Conservation (phyloP, 2,888 invertebrate genomes). For the Rapana venosa region DNA sequence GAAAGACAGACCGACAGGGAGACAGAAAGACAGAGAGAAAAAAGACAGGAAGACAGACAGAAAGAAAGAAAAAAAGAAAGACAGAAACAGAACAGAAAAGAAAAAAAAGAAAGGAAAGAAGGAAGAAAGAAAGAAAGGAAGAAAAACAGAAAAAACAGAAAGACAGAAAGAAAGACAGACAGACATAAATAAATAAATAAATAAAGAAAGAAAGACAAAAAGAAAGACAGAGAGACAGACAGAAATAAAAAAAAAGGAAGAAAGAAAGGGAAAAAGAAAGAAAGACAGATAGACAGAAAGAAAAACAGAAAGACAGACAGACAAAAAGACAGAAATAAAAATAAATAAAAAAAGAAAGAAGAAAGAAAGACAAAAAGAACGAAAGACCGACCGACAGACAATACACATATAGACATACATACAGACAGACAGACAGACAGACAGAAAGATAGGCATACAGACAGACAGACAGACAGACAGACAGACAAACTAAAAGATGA, state of each 20-base stretch:
- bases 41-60: constrained; percentile 17
- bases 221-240: neutral
- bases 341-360: neutral
- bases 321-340: neutral
- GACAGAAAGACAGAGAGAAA: neutral
- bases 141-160: no score
- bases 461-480: neutral
- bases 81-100: no score
- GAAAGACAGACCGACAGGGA: neutral
- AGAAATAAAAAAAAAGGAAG: no score
- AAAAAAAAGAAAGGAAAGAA: no score
- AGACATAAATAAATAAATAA: no score
- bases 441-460: neutral
- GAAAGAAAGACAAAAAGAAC: constrained; percentile 12
- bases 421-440: no score
- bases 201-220: neutral
- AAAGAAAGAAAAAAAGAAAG: neutral
- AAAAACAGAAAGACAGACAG: neutral
- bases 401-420: no score
- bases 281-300: constrained; percentile 2
- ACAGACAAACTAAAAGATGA: no score
- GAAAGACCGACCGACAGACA: neutral
- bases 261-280: constrained; percentile 3
- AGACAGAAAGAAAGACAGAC: no score
- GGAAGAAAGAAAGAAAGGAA: no score